Evolutionary conservation across 1,140 invertebrate species (phyloP).

Genomic region (Papilio machaon): DNA sequence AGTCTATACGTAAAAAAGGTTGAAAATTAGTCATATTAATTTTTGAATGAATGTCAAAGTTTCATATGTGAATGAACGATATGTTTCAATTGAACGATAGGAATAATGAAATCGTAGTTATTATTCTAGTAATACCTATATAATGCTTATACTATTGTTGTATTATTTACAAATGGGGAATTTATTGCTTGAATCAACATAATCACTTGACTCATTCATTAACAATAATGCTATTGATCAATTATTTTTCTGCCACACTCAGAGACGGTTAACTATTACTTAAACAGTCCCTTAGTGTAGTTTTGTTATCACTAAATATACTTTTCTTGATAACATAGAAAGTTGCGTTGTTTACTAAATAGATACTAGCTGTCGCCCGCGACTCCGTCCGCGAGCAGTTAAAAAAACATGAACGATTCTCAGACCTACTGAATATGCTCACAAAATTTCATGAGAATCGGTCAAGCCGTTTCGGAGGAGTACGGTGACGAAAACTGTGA

Average conservation of each 20-base stretch:
- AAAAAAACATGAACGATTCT: too few species aligned
- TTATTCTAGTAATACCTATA: neutral
- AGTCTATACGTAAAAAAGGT: too few species aligned
- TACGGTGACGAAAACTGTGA: too few species aligned
- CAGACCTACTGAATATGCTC: too few species aligned
- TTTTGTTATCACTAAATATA: too few species aligned
- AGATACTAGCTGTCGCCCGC: too few species aligned
- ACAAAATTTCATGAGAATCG: too few species aligned
- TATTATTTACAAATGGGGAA: neutral
- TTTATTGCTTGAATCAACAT: conserved; percentile 10
- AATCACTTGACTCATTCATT: neutral
- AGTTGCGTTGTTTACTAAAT: too few species aligned
- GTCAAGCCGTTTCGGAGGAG: too few species aligned
- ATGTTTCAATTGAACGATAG: neutral
- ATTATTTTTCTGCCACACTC: neutral
- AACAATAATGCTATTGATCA: neutral
- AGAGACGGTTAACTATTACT: neutral
- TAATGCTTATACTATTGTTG: neutral
- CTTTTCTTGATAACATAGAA: too few species aligned
- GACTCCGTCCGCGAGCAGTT: too few species aligned
- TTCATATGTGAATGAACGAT: neutral
- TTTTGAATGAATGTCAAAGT: neutral
- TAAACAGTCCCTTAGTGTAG: neutral
- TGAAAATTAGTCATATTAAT: too few species aligned
- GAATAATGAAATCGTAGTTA: neutral